These are phyloP conservation scores for Drosophila paramelanica DNA, from an alignment of 2,888 invertebrate species.

Conservation along the genomic window DNA sequence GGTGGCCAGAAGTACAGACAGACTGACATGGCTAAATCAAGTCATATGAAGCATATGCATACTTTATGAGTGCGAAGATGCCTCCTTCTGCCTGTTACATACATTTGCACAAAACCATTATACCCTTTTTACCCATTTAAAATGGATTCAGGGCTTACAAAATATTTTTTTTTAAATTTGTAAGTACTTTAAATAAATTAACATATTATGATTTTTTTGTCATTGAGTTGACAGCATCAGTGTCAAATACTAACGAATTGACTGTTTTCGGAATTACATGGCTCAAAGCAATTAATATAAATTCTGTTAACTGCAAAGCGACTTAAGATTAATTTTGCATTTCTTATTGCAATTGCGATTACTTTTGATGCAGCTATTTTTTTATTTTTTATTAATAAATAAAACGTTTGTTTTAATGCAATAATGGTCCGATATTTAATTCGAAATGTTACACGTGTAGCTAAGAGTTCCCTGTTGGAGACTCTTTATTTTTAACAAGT, in stretches of 20 bases:
- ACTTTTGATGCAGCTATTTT: not conserved
- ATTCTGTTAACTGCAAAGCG: not conserved
- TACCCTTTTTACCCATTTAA: too few relatives aligned
- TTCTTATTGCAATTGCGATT: not conserved
- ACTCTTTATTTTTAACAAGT: constrained; percentile 2
- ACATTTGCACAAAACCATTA: too few relatives aligned
- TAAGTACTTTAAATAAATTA: too few relatives aligned
- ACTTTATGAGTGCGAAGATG: too few relatives aligned
- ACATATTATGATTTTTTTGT: too few relatives aligned
- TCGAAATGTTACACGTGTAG: not conserved
- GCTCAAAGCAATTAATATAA: not conserved
- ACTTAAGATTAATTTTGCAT: not conserved
- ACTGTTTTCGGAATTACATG: not conserved
- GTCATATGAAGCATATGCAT: too few relatives aligned
- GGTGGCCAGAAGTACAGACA: too few relatives aligned
- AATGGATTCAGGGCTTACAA: too few relatives aligned
- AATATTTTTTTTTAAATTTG: too few relatives aligned
- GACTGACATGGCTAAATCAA: too few relatives aligned
- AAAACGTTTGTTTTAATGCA: not conserved
- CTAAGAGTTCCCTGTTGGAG: constrained; percentile 3
- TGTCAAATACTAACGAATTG: too few relatives aligned
- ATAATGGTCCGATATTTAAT: not conserved
- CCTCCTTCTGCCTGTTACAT: too few relatives aligned
- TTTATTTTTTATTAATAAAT: not conserved
- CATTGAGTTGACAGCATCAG: not conserved